Conservation (phyloP, 2,113 vertebrate species). For the Gorsachius goisagi region DNA sequence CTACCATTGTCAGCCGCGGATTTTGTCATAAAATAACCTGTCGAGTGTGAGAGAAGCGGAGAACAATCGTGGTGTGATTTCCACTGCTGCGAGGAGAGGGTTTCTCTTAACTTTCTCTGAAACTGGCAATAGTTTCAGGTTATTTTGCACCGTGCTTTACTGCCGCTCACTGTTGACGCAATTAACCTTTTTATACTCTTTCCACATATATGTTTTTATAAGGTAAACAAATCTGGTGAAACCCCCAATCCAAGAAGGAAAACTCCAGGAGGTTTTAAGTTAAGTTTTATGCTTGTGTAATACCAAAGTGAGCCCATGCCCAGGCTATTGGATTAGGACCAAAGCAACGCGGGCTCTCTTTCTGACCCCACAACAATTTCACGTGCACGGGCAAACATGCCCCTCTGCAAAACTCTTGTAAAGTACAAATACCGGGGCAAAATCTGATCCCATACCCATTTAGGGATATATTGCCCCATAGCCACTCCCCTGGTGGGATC, state of each 20-base stretch:
- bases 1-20: accelerated
- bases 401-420: background rate
- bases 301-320: background rate
- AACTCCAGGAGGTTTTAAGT: background rate
- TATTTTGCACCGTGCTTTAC: background rate
- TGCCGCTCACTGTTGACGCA: accelerated
- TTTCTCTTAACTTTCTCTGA: background rate
- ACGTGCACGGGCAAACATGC: accelerated
- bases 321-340: background rate
- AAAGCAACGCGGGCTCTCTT: accelerated
- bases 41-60: background rate
- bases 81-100: background rate
- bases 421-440: background rate
- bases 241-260: background rate
- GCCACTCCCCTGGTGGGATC: background rate
- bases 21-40: background rate
- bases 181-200: background rate
- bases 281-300: background rate
- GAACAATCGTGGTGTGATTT: background rate
- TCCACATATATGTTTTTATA: background rate
- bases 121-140: background rate
- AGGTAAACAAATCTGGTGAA: background rate
- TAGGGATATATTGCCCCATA: background rate
- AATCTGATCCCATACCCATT: background rate
- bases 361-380: background rate